A percentile compares a stretch with the other conserved stretches of the same genome.
Conservation (phyloP, 2,888 invertebrate genomes). For the Ametastegia equiseti region DNA sequence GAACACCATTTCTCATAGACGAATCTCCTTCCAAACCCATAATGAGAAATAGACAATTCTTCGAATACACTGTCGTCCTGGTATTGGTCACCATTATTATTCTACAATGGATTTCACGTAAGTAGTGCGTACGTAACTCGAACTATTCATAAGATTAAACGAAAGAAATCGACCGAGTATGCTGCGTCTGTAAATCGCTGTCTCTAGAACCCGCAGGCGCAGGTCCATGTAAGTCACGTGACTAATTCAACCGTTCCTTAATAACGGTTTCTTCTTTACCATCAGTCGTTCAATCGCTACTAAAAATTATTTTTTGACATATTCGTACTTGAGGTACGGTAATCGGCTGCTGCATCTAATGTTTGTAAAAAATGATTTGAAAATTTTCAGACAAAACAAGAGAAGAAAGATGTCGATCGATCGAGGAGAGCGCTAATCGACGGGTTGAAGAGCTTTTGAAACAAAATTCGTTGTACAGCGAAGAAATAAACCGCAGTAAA, state of each 20-base stretch:
- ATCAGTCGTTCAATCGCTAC: too few relatives aligned
- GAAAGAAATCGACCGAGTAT: slow-evolving; percentile 26
- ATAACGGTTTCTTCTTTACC: too few relatives aligned
- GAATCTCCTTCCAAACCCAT: slow-evolving; percentile 55
- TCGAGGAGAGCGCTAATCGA: slow-evolving; percentile 42
- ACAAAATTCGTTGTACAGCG: slow-evolving; percentile 50
- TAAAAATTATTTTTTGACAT: too few relatives aligned
- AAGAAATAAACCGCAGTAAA: slow-evolving; percentile 44
- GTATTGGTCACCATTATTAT: slow-evolving; percentile 59
- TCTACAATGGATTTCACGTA: slow-evolving; percentile 61
- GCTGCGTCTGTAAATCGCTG: neutral
- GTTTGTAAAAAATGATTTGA: neutral
- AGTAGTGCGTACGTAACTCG: slow-evolving; percentile 54
- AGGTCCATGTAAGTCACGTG: slow-evolving; percentile 10
- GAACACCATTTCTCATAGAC: slow-evolving; percentile 56
- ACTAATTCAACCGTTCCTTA: neutral
- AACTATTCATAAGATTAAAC: neutral
- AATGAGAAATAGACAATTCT: slow-evolving; percentile 63
- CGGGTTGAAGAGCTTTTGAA: slow-evolving; percentile 52
- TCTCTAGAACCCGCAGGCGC: slow-evolving; percentile 33
- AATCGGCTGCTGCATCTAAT: neutral
- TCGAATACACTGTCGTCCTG: slow-evolving; percentile 56
- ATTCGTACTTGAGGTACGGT: too few relatives aligned
- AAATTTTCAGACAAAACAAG: slow-evolving; percentile 27
- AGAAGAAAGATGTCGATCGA: slow-evolving; percentile 47